Conservation (phyloP, 2,797 vertebrate species). For the Mormyrus hasselquistii region DNA sequence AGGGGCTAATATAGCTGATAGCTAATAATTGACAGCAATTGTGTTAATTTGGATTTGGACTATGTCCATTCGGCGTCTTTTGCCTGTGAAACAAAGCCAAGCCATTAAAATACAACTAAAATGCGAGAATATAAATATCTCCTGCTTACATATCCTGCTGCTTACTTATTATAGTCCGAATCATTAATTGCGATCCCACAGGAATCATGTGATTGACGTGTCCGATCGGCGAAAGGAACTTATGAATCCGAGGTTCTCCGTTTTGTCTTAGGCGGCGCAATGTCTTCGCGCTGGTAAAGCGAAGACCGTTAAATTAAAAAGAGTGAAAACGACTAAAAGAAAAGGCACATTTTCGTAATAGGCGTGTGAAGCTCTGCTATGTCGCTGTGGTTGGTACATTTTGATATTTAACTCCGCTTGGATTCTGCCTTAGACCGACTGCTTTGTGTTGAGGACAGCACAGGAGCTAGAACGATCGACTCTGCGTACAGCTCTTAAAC, state of each 20-base stretch:
- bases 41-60: background rate
- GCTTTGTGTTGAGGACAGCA: background rate
- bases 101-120: background rate
- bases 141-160: background rate
- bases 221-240: background rate
- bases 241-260: background rate
- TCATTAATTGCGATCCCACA: background rate
- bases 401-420: slow-evolving; percentile 8
- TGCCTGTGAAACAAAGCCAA: slow-evolving; percentile 1
- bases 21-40: slow-evolving; percentile 14
- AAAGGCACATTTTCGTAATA: background rate
- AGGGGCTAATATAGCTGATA: background rate
- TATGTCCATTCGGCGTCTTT: background rate
- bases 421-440: background rate
- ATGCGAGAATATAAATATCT: background rate
- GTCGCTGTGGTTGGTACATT: background rate
- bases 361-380: background rate
- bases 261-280: background rate
- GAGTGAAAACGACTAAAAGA: background rate
- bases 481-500: background rate
- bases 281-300: background rate
- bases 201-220: background rate
- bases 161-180: background rate
- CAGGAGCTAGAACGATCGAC: background rate
- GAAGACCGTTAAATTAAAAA: background rate